These are phyloP conservation scores for Allochrocebus solatus DNA, from an alignment of 2,797 vertebrate species.

Conservation along the genomic window DNA sequence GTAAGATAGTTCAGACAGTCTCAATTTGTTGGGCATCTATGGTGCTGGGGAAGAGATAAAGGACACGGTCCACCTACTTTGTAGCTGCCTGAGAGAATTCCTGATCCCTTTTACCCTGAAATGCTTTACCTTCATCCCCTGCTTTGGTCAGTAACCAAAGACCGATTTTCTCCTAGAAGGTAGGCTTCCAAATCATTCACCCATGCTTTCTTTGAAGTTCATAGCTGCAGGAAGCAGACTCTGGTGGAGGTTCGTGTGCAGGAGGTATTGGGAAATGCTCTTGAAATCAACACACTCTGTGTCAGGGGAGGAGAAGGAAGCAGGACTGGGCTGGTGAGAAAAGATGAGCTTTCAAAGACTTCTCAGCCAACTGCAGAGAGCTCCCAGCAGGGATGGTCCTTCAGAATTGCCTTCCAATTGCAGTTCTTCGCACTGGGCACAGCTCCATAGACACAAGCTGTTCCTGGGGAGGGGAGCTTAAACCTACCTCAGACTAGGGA, in stretches of 20 bases:
- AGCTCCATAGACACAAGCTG: background rate
- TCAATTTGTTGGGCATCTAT: no score
- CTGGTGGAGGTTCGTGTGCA: background rate
- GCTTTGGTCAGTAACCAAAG: background rate
- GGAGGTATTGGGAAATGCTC: background rate
- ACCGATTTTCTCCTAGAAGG: background rate
- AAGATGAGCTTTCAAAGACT: background rate
- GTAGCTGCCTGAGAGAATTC: background rate
- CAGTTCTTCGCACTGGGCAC: background rate
- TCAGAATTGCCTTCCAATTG: background rate
- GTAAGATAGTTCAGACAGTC: no score
- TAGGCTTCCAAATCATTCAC: background rate
- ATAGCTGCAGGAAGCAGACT: background rate
- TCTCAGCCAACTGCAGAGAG: background rate
- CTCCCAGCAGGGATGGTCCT: background rate
- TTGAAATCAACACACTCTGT: background rate
- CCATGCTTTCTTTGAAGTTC: background rate
- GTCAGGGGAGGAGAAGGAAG: background rate
- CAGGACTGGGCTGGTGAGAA: background rate
- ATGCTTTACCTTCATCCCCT: background rate
- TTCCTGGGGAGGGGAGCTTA: accelerated
- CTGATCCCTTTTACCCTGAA: background rate
- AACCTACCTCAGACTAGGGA: background rate
- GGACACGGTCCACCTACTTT: background rate
- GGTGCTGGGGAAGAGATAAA: no score